Conservation (phyloP, 2,888 invertebrate genomes). For the Ptilodon capucinus region DNA sequence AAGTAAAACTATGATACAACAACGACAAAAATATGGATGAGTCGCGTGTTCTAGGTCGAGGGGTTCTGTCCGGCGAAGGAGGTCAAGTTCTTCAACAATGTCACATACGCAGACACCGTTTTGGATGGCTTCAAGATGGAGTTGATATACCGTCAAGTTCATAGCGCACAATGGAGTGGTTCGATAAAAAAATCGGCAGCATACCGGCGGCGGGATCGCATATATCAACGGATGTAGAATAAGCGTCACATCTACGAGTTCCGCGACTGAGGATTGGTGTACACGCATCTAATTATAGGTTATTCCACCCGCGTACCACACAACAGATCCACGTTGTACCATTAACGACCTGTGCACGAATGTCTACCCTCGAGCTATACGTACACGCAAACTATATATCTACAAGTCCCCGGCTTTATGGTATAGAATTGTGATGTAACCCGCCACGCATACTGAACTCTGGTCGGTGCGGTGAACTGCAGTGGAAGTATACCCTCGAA, state of each 20-base stretch:
- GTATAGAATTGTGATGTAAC: conserved; percentile 61
- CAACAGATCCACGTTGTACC: conserved; percentile 73
- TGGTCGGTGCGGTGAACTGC: conserved; percentile 28
- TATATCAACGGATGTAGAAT: conserved; percentile 58
- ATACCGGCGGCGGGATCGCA: conserved; percentile 45
- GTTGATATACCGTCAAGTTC: not conserved
- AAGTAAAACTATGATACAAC: conserved; percentile 12
- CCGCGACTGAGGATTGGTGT: conserved; percentile 66
- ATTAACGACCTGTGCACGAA: conserved; percentile 75
- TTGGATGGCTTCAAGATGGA: not conserved
- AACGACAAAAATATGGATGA: conserved; percentile 17
- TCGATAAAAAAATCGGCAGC: conserved; percentile 13
- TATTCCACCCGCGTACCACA: conserved; percentile 76
- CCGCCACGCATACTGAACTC: conserved; percentile 54
- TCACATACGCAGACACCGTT: conserved; percentile 1
- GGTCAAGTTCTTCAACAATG: conserved; percentile 13
- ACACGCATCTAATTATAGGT: conserved; percentile 81
- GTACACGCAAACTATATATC: conserved; percentile 44
- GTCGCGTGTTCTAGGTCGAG: conserved; percentile 11
- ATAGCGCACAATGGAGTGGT: not conserved
- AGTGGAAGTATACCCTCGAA: conserved; percentile 23
- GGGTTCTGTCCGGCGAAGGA: conserved; percentile 9
- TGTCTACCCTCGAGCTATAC: conserved; percentile 56
- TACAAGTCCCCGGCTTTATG: conserved; percentile 21
- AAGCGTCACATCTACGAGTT: conserved; percentile 68